Conservation (phyloP, 1,140 invertebrate species). For the Lordiphosa clarofinis region DNA sequence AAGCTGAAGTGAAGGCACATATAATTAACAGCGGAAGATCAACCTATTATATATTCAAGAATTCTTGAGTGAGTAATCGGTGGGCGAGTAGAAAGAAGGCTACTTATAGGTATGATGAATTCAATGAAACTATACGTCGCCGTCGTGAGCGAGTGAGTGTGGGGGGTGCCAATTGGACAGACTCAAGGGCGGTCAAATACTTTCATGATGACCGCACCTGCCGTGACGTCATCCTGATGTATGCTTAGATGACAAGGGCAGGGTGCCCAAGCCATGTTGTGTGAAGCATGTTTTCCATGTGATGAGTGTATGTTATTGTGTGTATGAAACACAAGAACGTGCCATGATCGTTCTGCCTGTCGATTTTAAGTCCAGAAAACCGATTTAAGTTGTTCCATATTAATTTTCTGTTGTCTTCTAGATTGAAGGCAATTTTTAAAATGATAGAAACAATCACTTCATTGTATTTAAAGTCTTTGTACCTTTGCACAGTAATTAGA, state of each 20-base stretch:
- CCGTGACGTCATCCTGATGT: slow-evolving; percentile 31
- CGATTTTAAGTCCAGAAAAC: too few relatives aligned
- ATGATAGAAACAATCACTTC: too few relatives aligned
- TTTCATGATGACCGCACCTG: slow-evolving; percentile 46
- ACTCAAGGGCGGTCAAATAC: slow-evolving; percentile 32
- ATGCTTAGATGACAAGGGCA: slow-evolving; percentile 1
- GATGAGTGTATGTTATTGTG: slow-evolving; percentile 16
- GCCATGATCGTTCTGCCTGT: slow-evolving; percentile 43
- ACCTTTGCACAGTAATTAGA: too few relatives aligned
- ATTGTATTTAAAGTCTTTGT: too few relatives aligned
- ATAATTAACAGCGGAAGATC: background rate
- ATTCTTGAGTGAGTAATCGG: slow-evolving; percentile 48
- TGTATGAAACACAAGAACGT: slow-evolving; percentile 44
- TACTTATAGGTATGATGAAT: slow-evolving; percentile 44
- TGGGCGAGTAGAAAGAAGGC: slow-evolving; percentile 9
- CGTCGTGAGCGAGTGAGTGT: background rate
- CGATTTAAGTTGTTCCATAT: too few relatives aligned
- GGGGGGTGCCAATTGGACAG: slow-evolving; percentile 20
- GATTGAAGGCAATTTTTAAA: too few relatives aligned
- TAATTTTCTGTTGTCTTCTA: too few relatives aligned
- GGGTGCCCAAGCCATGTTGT: background rate
- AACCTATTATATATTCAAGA: slow-evolving; percentile 11
- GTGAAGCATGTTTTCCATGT: slow-evolving; percentile 6
- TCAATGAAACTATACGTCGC: slow-evolving; percentile 28
- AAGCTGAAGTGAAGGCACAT: background rate